Evolutionary conservation across 2,113 vertebrate species (phyloP).

Genomic region (Calonectris borealis): DNA sequence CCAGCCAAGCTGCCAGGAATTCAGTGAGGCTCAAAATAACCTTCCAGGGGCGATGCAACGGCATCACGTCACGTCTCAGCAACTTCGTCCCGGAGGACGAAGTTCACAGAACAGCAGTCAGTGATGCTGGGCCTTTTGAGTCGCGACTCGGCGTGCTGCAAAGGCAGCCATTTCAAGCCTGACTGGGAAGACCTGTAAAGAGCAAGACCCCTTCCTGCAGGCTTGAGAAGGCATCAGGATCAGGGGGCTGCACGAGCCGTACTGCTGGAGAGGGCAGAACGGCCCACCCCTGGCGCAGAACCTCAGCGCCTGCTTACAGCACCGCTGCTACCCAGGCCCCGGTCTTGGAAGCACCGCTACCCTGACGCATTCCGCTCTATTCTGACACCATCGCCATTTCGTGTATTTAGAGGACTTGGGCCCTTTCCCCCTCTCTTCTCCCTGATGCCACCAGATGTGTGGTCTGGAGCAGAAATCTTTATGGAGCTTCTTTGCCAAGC

Average conservation of each 20-base stretch:
- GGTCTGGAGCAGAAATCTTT: not conserved
- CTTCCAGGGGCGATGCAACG: not conserved
- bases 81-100: not conserved
- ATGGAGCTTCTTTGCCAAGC: not conserved
- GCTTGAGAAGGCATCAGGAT: not conserved
- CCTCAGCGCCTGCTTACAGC: not conserved
- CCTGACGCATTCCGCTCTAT: not conserved
- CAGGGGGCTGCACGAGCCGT: rapidly evolving
- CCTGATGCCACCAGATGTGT: not conserved
- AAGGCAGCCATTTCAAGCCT: not conserved
- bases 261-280: not conserved
- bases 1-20: not conserved
- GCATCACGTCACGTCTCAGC: not conserved
- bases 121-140: not conserved
- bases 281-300: not conserved
- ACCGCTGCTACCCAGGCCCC: not conserved
- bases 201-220: not conserved
- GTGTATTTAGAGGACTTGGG: not conserved
- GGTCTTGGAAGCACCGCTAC: not conserved
- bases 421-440: not conserved
- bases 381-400: not conserved
- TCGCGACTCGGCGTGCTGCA: not conserved
- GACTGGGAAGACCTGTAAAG: too few species aligned
- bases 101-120: not conserved
- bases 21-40: not conserved